A percentile compares a stretch with the other conserved stretches of the same genome.
Evolutionary conservation across 1,140 invertebrate species (phyloP).

Genomic region (Monochamus saltuarius): DNA sequence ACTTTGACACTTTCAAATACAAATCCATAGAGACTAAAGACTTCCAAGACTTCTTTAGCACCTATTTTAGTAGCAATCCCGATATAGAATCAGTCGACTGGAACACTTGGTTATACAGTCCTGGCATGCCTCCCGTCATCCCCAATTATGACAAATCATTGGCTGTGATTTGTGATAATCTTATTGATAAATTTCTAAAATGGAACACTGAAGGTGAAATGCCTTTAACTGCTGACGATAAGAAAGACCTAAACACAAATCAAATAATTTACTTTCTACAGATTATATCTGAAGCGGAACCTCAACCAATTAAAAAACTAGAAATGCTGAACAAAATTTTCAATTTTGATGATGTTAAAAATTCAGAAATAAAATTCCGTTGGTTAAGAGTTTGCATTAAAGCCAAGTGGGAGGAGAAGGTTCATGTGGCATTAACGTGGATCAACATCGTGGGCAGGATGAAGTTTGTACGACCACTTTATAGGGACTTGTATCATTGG

Average conservation of each 20-base stretch:
- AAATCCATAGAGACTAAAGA: constrained; percentile 80
- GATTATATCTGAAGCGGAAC: constrained; percentile 59
- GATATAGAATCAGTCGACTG: constrained; percentile 71
- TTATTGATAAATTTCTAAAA: constrained; percentile 59
- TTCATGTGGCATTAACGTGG: constrained; percentile 71
- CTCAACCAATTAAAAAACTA: constrained; percentile 55
- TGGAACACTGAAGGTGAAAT: constrained; percentile 53
- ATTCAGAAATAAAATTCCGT: constrained; percentile 79
- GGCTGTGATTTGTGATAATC: constrained; percentile 61
- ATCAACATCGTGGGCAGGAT: constrained; percentile 83
- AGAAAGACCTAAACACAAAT: constrained; percentile 61
- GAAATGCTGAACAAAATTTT: constrained; percentile 68
- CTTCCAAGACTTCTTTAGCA: constrained; percentile 76
- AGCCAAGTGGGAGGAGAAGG: constrained; percentile 65
- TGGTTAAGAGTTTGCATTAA: constrained; percentile 80
- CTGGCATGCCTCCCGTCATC: constrained; percentile 85
- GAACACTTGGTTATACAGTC: constrained; percentile 78
- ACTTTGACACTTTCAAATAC: constrained; percentile 79
- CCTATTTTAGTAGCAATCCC: constrained; percentile 71
- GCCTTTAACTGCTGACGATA: constrained; percentile 57
- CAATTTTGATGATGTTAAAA: constrained; percentile 65
- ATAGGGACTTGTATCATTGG: constrained; percentile 84
- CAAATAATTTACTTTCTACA: constrained; percentile 76
- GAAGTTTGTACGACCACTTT: constrained; percentile 87
- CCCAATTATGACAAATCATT: constrained; percentile 77